Conservation (phyloP, 92 coral and sea anemone species). For the Nematostella vectensis region DNA sequence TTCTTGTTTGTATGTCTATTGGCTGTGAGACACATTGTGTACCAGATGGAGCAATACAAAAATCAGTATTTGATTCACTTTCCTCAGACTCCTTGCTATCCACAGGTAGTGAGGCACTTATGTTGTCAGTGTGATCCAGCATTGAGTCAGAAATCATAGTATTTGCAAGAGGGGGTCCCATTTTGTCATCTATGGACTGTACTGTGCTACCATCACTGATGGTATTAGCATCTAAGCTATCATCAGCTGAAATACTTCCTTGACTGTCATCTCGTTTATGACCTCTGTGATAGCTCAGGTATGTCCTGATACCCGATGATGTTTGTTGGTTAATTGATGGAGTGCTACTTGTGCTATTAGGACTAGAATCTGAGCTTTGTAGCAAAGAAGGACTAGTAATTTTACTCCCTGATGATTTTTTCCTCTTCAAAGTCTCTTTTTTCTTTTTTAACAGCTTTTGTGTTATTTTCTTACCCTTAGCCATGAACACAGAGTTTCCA, state of each 20-base stretch:
- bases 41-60: neutral
- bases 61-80: neutral
- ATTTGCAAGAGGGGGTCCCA: neutral
- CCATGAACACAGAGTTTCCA: neutral
- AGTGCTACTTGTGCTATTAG: neutral
- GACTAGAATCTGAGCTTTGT: slow-evolving; percentile 8
- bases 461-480: slow-evolving; percentile 10
- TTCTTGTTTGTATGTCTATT: slow-evolving; percentile 1
- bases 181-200: neutral
- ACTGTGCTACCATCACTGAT: neutral
- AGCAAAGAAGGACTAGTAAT: slow-evolving; percentile 5
- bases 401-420: slow-evolving; percentile 9
- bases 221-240: neutral
- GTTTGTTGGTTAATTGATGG: slow-evolving; percentile 8
- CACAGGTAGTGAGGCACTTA: neutral
- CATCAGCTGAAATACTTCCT: neutral
- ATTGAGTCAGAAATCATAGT: neutral
- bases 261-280: slow-evolving; percentile 11
- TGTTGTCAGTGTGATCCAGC: neutral
- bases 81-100: neutral
- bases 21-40: neutral
- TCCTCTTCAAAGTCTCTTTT: slow-evolving; percentile 29
- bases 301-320: slow-evolving; percentile 31
- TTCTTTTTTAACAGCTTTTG: slow-evolving; percentile 17
- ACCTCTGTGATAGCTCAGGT: slow-evolving; percentile 50